phyloP scores from a whole-genome alignment of 2,888 invertebrate species.

The Encarsia formosa region DNA sequence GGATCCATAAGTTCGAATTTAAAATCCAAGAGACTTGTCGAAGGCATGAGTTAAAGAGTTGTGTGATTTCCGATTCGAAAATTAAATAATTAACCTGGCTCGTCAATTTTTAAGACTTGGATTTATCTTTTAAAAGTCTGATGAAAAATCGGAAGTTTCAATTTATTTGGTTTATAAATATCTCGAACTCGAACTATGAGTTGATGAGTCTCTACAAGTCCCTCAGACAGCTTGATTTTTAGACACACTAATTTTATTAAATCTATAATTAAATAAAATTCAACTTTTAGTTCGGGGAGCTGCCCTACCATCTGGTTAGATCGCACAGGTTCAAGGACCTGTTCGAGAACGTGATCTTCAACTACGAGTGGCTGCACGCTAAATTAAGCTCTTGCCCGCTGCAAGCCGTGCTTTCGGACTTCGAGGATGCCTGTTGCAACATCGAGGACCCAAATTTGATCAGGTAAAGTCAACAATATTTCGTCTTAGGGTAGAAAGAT shows the following conservation, averaged over 20 bases:
- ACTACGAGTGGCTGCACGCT: conserved; percentile 96
- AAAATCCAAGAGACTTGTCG: too few relatives aligned
- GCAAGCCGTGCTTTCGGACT: conserved; percentile 90
- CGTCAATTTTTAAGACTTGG: too few relatives aligned
- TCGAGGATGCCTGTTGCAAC: conserved; percentile 84
- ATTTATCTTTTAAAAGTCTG: too few relatives aligned
- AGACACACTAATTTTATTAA: neutral
- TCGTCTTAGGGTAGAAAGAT: neutral
- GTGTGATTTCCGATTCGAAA: too few relatives aligned
- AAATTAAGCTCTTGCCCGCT: conserved; percentile 93
- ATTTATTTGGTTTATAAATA: too few relatives aligned
- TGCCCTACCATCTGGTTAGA: conserved; percentile 91
- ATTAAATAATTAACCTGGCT: too few relatives aligned
- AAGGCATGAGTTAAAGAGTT: too few relatives aligned
- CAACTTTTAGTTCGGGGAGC: conserved; percentile 75
- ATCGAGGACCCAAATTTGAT: conserved; percentile 79
- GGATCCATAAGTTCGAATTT: neutral
- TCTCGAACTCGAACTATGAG: too few relatives aligned
- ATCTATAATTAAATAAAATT: neutral
- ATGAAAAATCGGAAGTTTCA: too few relatives aligned
- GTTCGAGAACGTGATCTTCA: conserved; percentile 89
- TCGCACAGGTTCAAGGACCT: conserved; percentile 87
- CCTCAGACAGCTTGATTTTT: too few relatives aligned
- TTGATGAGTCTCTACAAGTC: too few relatives aligned
- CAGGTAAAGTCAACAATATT: too few relatives aligned